phyloP scores from a whole-genome alignment of 2,797 vertebrate species.

The Crocidura indochinensis region DNA sequence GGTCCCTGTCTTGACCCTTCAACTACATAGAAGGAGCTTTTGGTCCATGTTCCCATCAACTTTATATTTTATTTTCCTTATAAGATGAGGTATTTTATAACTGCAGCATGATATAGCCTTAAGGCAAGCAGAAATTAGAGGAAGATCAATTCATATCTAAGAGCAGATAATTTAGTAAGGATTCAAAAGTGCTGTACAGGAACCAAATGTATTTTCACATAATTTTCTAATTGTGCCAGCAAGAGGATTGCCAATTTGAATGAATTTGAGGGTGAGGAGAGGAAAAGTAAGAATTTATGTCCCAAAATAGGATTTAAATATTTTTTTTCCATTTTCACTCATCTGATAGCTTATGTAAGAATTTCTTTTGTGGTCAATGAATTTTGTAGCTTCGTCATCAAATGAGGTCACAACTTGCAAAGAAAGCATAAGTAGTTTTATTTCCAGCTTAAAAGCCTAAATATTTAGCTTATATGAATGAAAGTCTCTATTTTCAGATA shows the following conservation, averaged over 20 bases:
- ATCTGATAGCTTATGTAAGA: constrained; percentile 61
- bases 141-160: too few relatives aligned
- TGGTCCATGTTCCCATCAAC: not conserved
- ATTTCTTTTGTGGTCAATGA: constrained; percentile 65
- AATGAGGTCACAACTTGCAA: constrained; percentile 66
- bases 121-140: too few relatives aligned
- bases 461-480: constrained; percentile 68
- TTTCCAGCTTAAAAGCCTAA: constrained; percentile 66
- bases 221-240: constrained; percentile 61
- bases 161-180: too few relatives aligned
- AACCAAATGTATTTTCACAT: constrained; percentile 56
- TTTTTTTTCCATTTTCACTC: constrained; percentile 46
- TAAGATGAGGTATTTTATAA: too few relatives aligned
- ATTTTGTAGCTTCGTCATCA: constrained; percentile 62
- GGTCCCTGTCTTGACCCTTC: not conserved
- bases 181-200: constrained; percentile 6
- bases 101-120: too few relatives aligned
- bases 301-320: constrained; percentile 66
- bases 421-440: constrained; percentile 66
- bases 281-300: constrained; percentile 54
- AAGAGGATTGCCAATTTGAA: constrained; percentile 62
- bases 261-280: not conserved
- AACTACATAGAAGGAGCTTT: not conserved
- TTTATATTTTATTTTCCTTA: not conserved
- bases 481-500: constrained; percentile 52